phyloP scores from a whole-genome alignment of 2,113 vertebrate species.

The Nothocercus nigrocapillus region DNA sequence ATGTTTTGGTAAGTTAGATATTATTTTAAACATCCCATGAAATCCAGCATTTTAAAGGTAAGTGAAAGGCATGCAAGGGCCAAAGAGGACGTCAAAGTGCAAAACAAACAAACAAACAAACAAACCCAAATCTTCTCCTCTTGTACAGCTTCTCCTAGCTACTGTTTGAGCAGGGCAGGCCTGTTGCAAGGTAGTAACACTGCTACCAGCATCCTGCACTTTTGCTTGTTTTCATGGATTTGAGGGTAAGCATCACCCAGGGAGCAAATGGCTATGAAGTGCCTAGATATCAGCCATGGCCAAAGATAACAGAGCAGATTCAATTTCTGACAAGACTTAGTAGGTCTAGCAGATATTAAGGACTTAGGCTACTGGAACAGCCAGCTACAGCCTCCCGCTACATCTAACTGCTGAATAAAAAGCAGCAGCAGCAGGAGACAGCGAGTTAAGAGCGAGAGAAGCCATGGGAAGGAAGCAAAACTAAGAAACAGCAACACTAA shows the following conservation, averaged over 20 bases:
- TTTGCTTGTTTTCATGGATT: not conserved
- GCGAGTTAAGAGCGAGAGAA: not conserved
- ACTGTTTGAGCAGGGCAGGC: not conserved
- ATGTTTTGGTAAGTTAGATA: not conserved
- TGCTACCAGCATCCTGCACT: not conserved
- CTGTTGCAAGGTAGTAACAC: not conserved
- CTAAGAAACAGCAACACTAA: slow-evolving; percentile 61
- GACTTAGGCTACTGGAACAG: not conserved
- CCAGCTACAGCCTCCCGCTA: not conserved
- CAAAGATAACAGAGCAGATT: not conserved
- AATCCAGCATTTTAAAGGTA: not conserved
- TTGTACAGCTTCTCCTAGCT: not conserved
- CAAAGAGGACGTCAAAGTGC: not conserved
- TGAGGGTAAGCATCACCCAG: not conserved
- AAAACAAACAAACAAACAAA: not conserved
- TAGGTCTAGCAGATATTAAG: not conserved
- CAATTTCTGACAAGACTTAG: not conserved
- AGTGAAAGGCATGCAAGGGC: not conserved
- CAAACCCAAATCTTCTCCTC: not conserved
- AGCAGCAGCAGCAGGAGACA: not conserved
- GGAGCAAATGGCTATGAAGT: not conserved
- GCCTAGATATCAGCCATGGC: not conserved
- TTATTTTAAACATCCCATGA: not conserved
- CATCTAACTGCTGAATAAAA: slow-evolving; percentile 1
- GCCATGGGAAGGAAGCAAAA: slow-evolving; percentile 31